Evolutionary conservation across 1,140 invertebrate genomes (phyloP).

Genomic region (Halotydeus destructor): DNA sequence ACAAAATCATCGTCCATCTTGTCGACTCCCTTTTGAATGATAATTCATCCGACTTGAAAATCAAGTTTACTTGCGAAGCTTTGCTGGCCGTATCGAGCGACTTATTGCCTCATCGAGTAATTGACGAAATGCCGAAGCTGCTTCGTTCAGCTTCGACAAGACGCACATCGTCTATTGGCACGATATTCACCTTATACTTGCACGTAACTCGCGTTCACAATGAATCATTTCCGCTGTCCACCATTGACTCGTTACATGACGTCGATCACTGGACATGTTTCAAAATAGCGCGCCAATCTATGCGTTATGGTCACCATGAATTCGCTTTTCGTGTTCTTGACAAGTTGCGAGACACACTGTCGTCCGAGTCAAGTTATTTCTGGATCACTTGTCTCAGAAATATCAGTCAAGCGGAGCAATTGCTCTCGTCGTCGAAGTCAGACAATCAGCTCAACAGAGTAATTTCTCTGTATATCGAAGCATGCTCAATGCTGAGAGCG

Average conservation of each 20-base stretch:
- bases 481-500: slow-evolving; percentile 46
- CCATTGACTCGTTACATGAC: slow-evolving; percentile 33
- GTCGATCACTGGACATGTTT: slow-evolving; percentile 52
- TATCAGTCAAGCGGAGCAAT: slow-evolving; percentile 27
- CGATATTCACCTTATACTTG: too few relatives aligned
- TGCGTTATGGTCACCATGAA: slow-evolving; percentile 34
- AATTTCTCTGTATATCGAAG: slow-evolving; percentile 28
- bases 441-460: slow-evolving; percentile 3
- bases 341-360: slow-evolving; percentile 15
- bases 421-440: slow-evolving; percentile 18
- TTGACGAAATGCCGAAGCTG: too few relatives aligned
- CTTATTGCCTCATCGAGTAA: too few relatives aligned
- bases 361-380: slow-evolving; percentile 66
- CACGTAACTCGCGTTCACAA: slow-evolving; percentile 18
- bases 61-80: too few relatives aligned
- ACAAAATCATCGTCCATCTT: too few relatives aligned
- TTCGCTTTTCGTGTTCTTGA: slow-evolving; percentile 22
- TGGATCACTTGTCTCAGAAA: slow-evolving; percentile 52
- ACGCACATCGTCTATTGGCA: too few relatives aligned
- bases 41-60: too few relatives aligned
- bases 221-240: slow-evolving; percentile 42
- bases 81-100: too few relatives aligned
- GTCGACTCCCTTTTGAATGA: too few relatives aligned
- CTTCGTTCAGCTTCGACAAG: too few relatives aligned
- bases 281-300: slow-evolving; percentile 58